Evolutionary conservation across 1,140 invertebrate genomes (phyloP).

Genomic region (Papilio polyxenes): DNA sequence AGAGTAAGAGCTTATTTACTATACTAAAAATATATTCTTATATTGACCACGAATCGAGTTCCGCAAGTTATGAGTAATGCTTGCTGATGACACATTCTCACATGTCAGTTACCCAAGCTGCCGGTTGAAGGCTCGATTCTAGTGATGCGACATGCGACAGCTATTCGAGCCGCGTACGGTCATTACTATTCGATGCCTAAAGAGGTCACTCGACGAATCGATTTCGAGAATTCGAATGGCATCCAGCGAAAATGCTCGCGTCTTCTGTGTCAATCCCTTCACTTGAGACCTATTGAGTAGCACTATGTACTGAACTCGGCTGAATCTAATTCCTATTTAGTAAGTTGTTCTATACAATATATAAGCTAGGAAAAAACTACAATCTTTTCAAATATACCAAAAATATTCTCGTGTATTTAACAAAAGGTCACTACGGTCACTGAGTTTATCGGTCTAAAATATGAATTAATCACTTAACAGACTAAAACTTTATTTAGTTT

Average conservation of each 20-base stretch:
- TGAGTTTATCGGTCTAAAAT: neutral
- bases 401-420: neutral
- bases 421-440: neutral
- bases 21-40: neutral
- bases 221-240: slow-evolving; percentile 63
- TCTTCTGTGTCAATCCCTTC: slow-evolving; percentile 46
- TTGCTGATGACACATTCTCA: slow-evolving; percentile 12
- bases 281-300: slow-evolving; percentile 31
- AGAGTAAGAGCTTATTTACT: neutral
- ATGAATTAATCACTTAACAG: neutral
- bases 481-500: neutral
- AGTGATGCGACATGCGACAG: slow-evolving; percentile 32
- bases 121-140: neutral
- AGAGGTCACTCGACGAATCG: slow-evolving; percentile 63
- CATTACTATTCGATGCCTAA: slow-evolving; percentile 73
- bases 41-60: slow-evolving; percentile 15
- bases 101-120: slow-evolving; percentile 25
- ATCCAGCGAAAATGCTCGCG: slow-evolving; percentile 53
- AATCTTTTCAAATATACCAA: neutral
- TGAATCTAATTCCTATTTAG: neutral
- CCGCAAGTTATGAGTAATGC: neutral
- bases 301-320: neutral
- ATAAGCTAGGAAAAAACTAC: neutral
- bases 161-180: slow-evolving; percentile 63
- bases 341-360: neutral